A percentile compares a stretch with the other conserved stretches of the same genome.
phyloP scores from a whole-genome alignment of 2,888 invertebrate species.

The Amiota communis region DNA sequence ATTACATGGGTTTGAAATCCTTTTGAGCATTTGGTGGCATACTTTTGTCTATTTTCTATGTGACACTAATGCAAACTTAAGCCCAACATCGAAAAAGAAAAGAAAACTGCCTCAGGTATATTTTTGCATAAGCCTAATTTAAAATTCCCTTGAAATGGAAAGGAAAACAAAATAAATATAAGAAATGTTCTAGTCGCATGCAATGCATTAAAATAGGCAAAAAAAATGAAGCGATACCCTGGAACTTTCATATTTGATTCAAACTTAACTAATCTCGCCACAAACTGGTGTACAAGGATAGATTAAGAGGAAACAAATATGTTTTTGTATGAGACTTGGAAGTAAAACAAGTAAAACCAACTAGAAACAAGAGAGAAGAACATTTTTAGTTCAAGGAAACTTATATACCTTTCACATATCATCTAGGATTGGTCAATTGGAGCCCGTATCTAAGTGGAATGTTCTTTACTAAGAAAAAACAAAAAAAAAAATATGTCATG shows the following conservation, averaged over 20 bases:
- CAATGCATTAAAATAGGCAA: neutral
- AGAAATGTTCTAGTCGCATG: neutral
- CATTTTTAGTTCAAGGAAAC: neutral
- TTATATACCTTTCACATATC: too few species aligned
- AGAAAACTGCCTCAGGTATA: constrained; percentile 56
- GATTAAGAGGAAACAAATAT: constrained; percentile 21
- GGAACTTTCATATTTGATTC: constrained; percentile 50
- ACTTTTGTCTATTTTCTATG: too few species aligned
- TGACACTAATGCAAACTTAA: too few species aligned
- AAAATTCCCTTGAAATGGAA: constrained; percentile 62
- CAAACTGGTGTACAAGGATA: constrained; percentile 34
- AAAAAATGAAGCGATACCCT: constrained; percentile 46
- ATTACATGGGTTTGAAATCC: too few species aligned
- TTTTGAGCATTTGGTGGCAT: too few species aligned
- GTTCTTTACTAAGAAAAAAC: too few species aligned
- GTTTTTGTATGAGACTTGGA: too few species aligned
- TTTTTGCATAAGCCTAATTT: constrained; percentile 68
- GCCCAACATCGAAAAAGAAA: too few species aligned
- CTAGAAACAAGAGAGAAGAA: constrained; percentile 24
- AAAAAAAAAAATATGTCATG: too few species aligned
- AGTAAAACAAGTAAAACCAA: constrained; percentile 12
- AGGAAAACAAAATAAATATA: constrained; percentile 39
- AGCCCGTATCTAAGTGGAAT: too few species aligned
- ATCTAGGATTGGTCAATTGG: too few species aligned
- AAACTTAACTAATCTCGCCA: constrained; percentile 20